phyloP scores from a whole-genome alignment of 1,140 invertebrate genomes.

The Ceratina japonica region DNA sequence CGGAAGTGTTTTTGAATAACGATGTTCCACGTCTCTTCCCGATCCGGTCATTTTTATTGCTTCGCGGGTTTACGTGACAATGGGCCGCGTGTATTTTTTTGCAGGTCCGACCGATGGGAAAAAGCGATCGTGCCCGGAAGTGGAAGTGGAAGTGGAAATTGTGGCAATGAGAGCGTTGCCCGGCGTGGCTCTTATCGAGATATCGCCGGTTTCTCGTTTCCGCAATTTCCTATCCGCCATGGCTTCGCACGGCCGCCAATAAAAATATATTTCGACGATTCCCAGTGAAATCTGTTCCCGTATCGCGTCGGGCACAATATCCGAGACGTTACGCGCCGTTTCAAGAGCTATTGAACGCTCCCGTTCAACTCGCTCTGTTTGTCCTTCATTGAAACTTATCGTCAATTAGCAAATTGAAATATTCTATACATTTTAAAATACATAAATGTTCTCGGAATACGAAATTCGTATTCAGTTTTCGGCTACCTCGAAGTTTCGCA shows the following conservation, averaged over 20 bases:
- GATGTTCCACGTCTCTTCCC: background rate
- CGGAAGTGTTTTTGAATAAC: background rate
- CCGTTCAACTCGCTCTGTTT: too few relatives aligned
- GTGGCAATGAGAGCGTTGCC: constrained; percentile 71
- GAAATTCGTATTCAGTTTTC: too few relatives aligned
- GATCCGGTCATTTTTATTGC: constrained; percentile 27
- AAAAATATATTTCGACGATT: constrained; percentile 60
- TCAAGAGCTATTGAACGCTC: background rate
- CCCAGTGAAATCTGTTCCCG: constrained; percentile 3
- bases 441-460: too few relatives aligned
- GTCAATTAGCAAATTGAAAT: too few relatives aligned
- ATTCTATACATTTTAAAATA: too few relatives aligned
- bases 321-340: background rate
- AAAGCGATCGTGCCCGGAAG: constrained; percentile 69
- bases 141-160: constrained; percentile 75
- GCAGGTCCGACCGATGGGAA: constrained; percentile 63
- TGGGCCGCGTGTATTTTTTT: constrained; percentile 61
- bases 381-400: background rate
- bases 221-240: constrained; percentile 68
- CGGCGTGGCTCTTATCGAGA: constrained; percentile 66
- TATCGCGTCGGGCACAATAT: background rate
- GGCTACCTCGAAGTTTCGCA: too few relatives aligned
- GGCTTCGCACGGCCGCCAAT: constrained; percentile 51
- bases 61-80: constrained; percentile 32
- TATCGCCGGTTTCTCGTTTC: constrained; percentile 69